Evolutionary conservation across 2,113 vertebrate genomes (phyloP).

Genomic region (Daubentonia madagascariensis): DNA sequence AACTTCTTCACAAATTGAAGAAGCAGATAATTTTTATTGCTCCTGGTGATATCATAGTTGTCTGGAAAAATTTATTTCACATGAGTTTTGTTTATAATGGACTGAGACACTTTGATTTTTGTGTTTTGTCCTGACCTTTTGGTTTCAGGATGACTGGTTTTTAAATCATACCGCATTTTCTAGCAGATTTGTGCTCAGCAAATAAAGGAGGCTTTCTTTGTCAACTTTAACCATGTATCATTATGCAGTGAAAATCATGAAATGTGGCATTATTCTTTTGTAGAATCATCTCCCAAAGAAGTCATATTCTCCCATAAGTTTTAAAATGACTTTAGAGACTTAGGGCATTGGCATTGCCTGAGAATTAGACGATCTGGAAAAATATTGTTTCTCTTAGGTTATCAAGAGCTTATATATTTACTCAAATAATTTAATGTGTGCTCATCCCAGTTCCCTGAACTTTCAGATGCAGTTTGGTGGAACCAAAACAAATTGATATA

Average conservation of each 20-base stretch:
- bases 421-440: background rate
- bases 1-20: constrained; percentile 13
- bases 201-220: constrained; percentile 24
- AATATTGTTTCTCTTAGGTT: constrained; percentile 26
- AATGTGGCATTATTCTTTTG: constrained; percentile 26
- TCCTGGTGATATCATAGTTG: background rate
- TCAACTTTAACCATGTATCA: constrained; percentile 40
- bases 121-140: constrained; percentile 49
- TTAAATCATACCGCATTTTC: constrained; percentile 42
- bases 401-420: background rate
- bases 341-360: background rate
- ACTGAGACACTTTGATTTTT: background rate
- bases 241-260: constrained; percentile 15
- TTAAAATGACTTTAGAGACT: constrained; percentile 43
- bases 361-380: constrained; percentile 37
- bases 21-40: background rate
- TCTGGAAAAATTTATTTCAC: constrained; percentile 31
- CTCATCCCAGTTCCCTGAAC: background rate
- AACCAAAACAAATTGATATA: background rate
- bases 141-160: background rate
- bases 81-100: constrained; percentile 26
- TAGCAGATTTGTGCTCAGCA: constrained; percentile 30
- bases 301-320: constrained; percentile 23
- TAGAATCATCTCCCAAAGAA: constrained; percentile 51
- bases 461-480: background rate